A percentile compares a stretch with the other conserved stretches of the same genome.
These are phyloP conservation scores for Pseudococcus viburni DNA, from an alignment of 2,888 invertebrate species.

Conservation along the genomic window DNA sequence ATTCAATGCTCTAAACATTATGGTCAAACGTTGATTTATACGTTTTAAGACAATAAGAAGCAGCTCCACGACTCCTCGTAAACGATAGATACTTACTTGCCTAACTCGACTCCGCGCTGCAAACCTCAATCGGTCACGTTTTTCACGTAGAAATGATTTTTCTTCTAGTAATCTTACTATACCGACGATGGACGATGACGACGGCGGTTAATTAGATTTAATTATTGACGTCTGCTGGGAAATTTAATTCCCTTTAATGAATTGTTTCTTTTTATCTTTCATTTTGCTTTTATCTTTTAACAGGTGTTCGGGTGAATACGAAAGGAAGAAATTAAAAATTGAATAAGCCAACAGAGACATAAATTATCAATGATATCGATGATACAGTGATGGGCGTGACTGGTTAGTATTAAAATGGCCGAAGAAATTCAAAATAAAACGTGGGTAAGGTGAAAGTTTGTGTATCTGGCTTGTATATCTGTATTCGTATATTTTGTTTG, in stretches of 20 bases:
- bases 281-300: neutral
- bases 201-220: slow-evolving; percentile 53
- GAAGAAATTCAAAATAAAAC: slow-evolving; percentile 44
- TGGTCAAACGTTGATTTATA: slow-evolving; percentile 50
- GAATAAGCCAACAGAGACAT: slow-evolving; percentile 52
- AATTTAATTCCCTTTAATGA: slow-evolving; percentile 39
- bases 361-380: slow-evolving; percentile 55
- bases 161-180: neutral
- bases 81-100: neutral
- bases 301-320: slow-evolving; percentile 4
- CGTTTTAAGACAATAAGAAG: slow-evolving; percentile 49
- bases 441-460: slow-evolving; percentile 39
- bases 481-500: neutral
- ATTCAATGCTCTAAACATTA: slow-evolving; percentile 50
- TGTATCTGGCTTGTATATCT: neutral
- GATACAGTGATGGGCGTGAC: slow-evolving; percentile 41
- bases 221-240: slow-evolving; percentile 40
- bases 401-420: slow-evolving; percentile 46
- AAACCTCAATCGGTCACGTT: slow-evolving; percentile 47
- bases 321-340: slow-evolving; percentile 47
- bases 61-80: neutral
- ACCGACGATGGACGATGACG: neutral
- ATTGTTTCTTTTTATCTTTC: slow-evolving; percentile 41
- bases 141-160: slow-evolving; percentile 45
- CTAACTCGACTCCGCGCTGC: neutral